Percentiles rank a stretch among this genome's conserved stretches.
Evolutionary conservation across 2,888 invertebrate genomes (phyloP).

Genomic region (Pollenia angustigena): DNA sequence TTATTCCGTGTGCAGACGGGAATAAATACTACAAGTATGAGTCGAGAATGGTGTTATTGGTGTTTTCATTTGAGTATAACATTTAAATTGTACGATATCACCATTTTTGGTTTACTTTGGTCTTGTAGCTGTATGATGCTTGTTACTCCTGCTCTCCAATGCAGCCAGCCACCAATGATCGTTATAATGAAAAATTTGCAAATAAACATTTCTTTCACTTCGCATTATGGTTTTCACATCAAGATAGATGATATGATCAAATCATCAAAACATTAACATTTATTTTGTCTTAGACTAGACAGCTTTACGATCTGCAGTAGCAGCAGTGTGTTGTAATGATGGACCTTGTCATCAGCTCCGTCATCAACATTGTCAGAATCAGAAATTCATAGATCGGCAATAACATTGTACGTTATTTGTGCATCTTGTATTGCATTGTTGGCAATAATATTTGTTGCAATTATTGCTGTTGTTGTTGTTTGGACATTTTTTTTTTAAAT

Average conservation of each 20-base stretch:
- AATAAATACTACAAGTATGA: neutral
- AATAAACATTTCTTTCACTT: slow-evolving; percentile 60
- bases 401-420: slow-evolving; percentile 31
- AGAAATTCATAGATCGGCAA: slow-evolving; percentile 60
- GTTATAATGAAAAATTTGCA: slow-evolving; percentile 40
- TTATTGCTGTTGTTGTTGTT: slow-evolving; percentile 36
- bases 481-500: neutral
- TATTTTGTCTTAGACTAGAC: neutral
- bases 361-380: slow-evolving; percentile 59
- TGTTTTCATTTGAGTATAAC: slow-evolving; percentile 28
- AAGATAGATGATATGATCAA: slow-evolving; percentile 24
- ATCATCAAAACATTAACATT: slow-evolving; percentile 53
- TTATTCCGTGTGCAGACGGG: slow-evolving; percentile 51
- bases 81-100: slow-evolving; percentile 66
- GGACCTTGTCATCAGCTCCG: neutral
- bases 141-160: slow-evolving; percentile 1
- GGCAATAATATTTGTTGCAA: slow-evolving; percentile 48
- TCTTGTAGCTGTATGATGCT: slow-evolving; percentile 33
- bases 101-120: slow-evolving; percentile 62
- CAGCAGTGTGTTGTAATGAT: neutral
- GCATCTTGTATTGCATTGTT: slow-evolving; percentile 24
- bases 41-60: neutral
- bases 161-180: neutral
- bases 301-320: neutral
- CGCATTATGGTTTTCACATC: slow-evolving; percentile 24